Conservation (phyloP, 2,113 vertebrate genomes). For the Clarias batrachus region DNA sequence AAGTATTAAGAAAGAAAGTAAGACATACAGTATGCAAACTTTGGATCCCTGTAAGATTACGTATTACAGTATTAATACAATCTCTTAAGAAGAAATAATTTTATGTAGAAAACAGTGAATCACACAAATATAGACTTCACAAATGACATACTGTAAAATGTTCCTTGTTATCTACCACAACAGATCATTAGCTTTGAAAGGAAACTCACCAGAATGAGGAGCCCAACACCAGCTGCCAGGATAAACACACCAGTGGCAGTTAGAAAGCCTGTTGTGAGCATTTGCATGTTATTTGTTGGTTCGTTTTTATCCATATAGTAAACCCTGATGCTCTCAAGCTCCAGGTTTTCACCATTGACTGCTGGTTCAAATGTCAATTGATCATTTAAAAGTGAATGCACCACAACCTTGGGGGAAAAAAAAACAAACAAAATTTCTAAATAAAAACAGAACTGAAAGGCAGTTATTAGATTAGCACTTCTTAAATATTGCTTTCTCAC, state of each 20-base stretch:
- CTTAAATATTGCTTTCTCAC: slow-evolving; percentile 64
- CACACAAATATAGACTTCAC: background rate
- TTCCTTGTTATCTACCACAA: background rate
- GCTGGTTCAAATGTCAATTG: background rate
- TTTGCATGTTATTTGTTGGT: slow-evolving; percentile 76
- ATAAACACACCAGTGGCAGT: slow-evolving; percentile 75
- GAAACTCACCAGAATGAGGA: slow-evolving; percentile 75
- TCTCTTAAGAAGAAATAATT: background rate
- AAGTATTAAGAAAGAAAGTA: slow-evolving; percentile 32
- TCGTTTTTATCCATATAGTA: slow-evolving; percentile 76
- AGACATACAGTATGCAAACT: background rate
- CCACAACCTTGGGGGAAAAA: slow-evolving; percentile 67
- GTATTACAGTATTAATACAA: background rate
- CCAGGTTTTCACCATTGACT: slow-evolving; percentile 56
- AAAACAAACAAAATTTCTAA: background rate
- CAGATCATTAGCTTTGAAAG: background rate
- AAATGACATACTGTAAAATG: background rate
- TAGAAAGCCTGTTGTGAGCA: slow-evolving; percentile 72
- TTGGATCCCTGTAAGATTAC: background rate
- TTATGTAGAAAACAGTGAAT: too few species aligned
- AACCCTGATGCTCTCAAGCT: slow-evolving; percentile 63
- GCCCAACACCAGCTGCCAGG: slow-evolving; percentile 73
- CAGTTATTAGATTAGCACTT: background rate
- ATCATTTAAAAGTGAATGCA: slow-evolving; percentile 65
- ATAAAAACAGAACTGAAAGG: background rate